Conservation (phyloP, 2,113 vertebrate species). For the Oreochromis spilurus region DNA sequence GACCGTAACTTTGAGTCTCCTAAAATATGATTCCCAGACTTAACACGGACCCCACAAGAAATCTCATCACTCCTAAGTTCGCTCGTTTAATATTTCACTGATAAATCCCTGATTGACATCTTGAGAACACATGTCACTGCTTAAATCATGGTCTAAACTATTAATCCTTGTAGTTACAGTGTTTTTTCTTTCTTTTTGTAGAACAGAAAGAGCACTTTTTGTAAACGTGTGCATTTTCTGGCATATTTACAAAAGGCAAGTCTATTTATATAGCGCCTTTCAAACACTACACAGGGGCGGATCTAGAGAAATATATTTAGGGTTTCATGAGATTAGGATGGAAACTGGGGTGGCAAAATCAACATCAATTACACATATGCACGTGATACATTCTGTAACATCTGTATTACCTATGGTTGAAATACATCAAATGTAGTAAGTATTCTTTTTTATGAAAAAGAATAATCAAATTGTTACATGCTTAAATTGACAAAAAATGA, state of each 20-base stretch:
- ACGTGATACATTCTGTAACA: background rate
- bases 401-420: background rate
- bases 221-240: background rate
- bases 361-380: background rate
- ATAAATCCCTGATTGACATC: background rate
- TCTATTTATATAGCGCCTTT: background rate
- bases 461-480: no score
- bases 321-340: background rate
- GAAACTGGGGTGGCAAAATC: background rate
- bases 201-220: background rate
- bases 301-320: background rate
- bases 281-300: background rate
- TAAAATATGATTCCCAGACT: background rate
- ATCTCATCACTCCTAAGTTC: background rate
- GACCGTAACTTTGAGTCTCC: background rate
- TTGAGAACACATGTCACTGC: background rate
- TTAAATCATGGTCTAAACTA: background rate
- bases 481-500: no score
- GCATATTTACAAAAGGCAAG: background rate
- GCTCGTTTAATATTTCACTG: background rate
- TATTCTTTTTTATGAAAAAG: background rate
- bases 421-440: background rate
- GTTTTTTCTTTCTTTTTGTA: rapidly evolving
- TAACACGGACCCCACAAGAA: background rate
- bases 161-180: background rate